A percentile compares a stretch with the other conserved stretches of the same genome.
Conservation (phyloP, 2,113 vertebrate species). For the Sitta europaea region DNA sequence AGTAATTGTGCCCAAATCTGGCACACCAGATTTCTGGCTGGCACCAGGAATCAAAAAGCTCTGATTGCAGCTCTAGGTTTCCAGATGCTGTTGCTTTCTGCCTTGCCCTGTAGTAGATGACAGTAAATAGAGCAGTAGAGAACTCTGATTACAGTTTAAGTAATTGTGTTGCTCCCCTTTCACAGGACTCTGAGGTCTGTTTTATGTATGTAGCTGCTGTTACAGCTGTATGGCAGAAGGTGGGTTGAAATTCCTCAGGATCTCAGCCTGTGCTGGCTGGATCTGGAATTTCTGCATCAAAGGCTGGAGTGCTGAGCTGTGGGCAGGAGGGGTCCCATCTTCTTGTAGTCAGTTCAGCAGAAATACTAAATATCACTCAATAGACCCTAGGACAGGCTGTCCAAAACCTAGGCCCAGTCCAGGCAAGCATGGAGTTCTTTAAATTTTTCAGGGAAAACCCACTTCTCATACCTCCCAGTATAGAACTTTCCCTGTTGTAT, state of each 20-base stretch:
- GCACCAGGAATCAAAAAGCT: neutral
- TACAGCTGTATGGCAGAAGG: neutral
- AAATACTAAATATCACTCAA: neutral
- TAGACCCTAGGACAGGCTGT: neutral
- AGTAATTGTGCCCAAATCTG: neutral
- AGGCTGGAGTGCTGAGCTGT: neutral
- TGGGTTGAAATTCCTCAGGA: neutral
- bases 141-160: neutral
- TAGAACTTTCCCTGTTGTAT: neutral
- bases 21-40: neutral
- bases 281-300: neutral
- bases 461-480: neutral
- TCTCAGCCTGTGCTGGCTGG: neutral
- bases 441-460: neutral
- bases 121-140: neutral
- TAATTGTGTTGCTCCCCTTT: neutral
- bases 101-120: neutral
- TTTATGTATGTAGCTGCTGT: neutral
- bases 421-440: neutral
- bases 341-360: neutral
- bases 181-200: neutral
- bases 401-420: neutral
- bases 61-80: neutral
- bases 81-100: neutral
- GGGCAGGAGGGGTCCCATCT: neutral